These are phyloP conservation scores for Branchinecta lynchi DNA, from an alignment of 1,140 invertebrate species.

Conservation along the genomic window DNA sequence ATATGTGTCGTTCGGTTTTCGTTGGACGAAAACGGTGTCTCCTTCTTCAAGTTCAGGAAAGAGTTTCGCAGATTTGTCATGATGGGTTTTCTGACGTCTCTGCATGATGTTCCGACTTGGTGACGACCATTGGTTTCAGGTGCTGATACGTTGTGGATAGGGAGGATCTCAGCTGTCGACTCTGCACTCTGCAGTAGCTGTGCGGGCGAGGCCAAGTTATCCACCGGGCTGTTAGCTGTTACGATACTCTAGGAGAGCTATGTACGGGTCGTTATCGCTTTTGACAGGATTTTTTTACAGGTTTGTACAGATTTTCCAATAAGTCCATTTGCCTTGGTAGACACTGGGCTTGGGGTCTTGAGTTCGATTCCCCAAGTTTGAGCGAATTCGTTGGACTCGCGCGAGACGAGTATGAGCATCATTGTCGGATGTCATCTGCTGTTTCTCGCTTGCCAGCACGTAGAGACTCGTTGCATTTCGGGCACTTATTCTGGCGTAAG, in stretches of 20 bases:
- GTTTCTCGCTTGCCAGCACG: no score
- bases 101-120: slow-evolving; percentile 8
- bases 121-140: slow-evolving; percentile 5
- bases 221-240: slow-evolving; percentile 2
- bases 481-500: no score
- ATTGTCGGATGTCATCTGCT: slow-evolving; percentile 5
- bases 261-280: not conserved
- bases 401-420: slow-evolving; percentile 3
- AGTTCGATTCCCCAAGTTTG: slow-evolving; percentile 9
- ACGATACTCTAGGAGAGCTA: not conserved
- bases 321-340: slow-evolving; percentile 1
- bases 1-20: slow-evolving; percentile 9
- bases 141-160: not conserved
- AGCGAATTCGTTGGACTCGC: slow-evolving; percentile 5
- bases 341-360: slow-evolving; percentile 8
- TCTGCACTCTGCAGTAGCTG: slow-evolving; percentile 8
- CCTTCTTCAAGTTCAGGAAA: slow-evolving; percentile 1
- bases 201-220: slow-evolving; percentile 4
- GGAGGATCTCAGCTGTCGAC: slow-evolving; percentile 1
- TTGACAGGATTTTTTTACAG: slow-evolving; percentile 6
- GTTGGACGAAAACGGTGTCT: slow-evolving; percentile 8
- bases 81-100: slow-evolving; percentile 4
- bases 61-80: slow-evolving; percentile 9
- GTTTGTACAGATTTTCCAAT: slow-evolving; percentile 9
- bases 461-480: no score